phyloP scores from a whole-genome alignment of 1,140 invertebrate species.

The Cepaea nemoralis region DNA sequence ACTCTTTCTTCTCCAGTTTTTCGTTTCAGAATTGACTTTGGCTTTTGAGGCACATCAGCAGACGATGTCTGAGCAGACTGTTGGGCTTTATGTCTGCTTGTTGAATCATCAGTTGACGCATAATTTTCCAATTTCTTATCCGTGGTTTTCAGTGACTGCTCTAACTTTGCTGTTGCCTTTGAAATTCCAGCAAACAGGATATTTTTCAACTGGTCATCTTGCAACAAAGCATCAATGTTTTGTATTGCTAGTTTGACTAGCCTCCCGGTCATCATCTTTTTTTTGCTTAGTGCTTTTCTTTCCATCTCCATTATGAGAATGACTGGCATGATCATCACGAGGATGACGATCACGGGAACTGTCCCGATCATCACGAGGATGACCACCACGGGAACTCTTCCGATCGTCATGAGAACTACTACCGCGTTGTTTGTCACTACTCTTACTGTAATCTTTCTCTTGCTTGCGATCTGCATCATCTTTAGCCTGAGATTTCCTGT shows the following conservation, averaged over 20 bases:
- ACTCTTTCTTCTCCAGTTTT: neutral
- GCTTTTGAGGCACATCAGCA: neutral
- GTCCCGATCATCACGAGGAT: neutral
- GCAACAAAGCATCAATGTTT: conserved; percentile 23
- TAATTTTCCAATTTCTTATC: neutral
- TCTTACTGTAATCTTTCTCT: no score
- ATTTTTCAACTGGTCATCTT: conserved; percentile 35
- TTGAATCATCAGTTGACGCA: neutral
- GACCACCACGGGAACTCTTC: no score
- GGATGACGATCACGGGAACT: no score
- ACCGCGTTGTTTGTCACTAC: no score
- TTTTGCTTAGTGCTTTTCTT: neutral
- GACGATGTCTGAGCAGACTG: neutral
- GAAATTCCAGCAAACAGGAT: conserved; percentile 42
- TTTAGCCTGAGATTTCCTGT: no score
- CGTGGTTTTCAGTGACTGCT: conserved; percentile 5
- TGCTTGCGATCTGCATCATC: no score
- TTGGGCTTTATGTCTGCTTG: neutral
- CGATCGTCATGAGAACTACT: no score
- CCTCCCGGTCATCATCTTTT: neutral
- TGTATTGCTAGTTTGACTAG: neutral
- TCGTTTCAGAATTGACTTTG: conserved; percentile 36
- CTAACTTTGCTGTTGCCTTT: conserved; percentile 37
- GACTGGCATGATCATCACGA: neutral
- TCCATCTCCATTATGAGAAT: neutral